phyloP scores from a whole-genome alignment of 2,888 invertebrate species.

The Mesorhabditis spiculigera region DNA sequence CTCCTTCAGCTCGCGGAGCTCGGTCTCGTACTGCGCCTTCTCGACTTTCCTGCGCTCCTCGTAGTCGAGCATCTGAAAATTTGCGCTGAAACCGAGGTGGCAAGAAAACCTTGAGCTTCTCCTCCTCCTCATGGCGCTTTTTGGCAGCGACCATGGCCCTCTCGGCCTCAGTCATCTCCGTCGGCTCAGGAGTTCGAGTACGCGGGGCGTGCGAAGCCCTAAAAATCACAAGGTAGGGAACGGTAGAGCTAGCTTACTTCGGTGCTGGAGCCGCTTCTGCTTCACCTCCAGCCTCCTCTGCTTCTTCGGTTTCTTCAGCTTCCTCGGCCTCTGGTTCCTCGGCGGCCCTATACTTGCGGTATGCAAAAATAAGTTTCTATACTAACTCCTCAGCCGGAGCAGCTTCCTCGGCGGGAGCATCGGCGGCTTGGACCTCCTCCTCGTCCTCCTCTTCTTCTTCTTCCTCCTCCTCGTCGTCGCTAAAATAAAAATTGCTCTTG shows the following conservation, averaged over 20 bases:
- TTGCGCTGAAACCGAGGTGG: too few species aligned
- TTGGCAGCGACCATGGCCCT: slow-evolving; percentile 56
- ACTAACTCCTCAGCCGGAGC: neutral
- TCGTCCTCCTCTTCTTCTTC: slow-evolving; percentile 33
- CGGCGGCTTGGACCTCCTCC: slow-evolving; percentile 22
- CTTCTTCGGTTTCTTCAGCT: slow-evolving; percentile 20
- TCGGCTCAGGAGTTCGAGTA: slow-evolving; percentile 33
- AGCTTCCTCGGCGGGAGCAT: slow-evolving; percentile 18
- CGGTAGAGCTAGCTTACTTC: slow-evolving; percentile 16
- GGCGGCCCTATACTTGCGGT: slow-evolving; percentile 13
- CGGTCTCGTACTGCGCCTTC: slow-evolving; percentile 92
- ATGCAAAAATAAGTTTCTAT: slow-evolving; percentile 7
- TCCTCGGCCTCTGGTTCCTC: slow-evolving; percentile 29
- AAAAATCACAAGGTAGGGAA: neutral
- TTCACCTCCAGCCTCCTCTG: slow-evolving; percentile 20
- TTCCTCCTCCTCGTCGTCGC: slow-evolving; percentile 55
- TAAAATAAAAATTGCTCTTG: slow-evolving; percentile 17
- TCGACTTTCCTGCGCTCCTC: slow-evolving; percentile 67
- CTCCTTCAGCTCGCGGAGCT: slow-evolving; percentile 90
- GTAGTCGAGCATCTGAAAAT: slow-evolving; percentile 43
- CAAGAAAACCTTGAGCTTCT: slow-evolving; percentile 48
- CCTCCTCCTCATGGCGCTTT: slow-evolving; percentile 59
- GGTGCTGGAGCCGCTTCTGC: slow-evolving; percentile 23
- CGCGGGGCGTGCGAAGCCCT: slow-evolving; percentile 33
- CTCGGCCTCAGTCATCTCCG: slow-evolving; percentile 56